Evolutionary conservation across 2,888 invertebrate species (phyloP), one percentile per base, ranked within the genome.

Genomic region (Cheilosia soror): DNA sequence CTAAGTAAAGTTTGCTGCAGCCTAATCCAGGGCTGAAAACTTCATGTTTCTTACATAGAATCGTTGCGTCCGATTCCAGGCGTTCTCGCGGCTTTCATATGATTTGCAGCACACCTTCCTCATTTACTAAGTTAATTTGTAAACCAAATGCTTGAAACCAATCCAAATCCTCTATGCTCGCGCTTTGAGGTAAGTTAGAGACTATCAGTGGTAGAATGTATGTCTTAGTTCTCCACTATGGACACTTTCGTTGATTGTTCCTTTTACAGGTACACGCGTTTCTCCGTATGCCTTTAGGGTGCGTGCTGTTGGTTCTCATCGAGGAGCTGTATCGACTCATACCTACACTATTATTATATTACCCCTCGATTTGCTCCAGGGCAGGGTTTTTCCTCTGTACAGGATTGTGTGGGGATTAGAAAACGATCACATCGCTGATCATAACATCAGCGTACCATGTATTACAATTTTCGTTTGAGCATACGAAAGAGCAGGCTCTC

Each of bases 401-500:
- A 5, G 62, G 7, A 6, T 62, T 29, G n/a, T 62, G 62, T 4
- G 62, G 62, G 2, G 29, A 31, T 7, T 47, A 31, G 31, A 29
- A 62, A 2, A 27, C 62, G 47, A 62, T 62, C 47, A 62, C 31
- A 15, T 47, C 47, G 4, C 42, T 25, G 11, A 42, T 60, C 62
- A 62, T 47, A 3, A 13, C 13, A 27, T 44, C 60, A 2, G 29
- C 29, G 15, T 62, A 62, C 33, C 2, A 33, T 33, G 33, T 33
- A 7, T 33, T 20, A 37, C 78, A 84, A 9, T 40, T 51, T 15
- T 49, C 31, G 20, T 84, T 84, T 0, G 7, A 7, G 9, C 40
- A 58, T 6, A 40, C 58, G 20, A 78, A 86, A 6, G 13, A 82
- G 65, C n/a, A n/a, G n/a, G n/a, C n/a, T n/a, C n/a, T n/a, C n/a